A percentile compares a stretch with the other conserved stretches of the same genome.
Evolutionary conservation across 2,797 vertebrate species (phyloP).

Genomic region (Sebastes minor): DNA sequence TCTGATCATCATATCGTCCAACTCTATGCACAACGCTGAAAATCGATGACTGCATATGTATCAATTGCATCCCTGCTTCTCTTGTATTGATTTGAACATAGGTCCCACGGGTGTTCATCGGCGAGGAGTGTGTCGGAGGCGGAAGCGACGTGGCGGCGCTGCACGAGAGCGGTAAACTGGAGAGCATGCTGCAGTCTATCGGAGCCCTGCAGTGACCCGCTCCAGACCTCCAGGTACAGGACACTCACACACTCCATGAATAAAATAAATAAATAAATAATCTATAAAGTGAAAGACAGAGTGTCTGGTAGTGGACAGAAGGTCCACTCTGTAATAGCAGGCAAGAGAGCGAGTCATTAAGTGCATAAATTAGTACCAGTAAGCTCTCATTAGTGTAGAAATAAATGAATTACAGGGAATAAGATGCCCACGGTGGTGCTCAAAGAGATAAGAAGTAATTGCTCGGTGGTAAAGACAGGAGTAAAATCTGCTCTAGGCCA

Average conservation of each 20-base stretch:
- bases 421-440: conserved; percentile 1
- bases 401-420: conserved; percentile 27
- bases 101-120: conserved; percentile 91
- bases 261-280: too few species aligned
- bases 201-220: conserved; percentile 81
- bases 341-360: conserved; percentile 9
- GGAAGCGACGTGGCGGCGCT: conserved; percentile 81
- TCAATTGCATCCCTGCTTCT: not conserved
- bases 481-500: not conserved
- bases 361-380: conserved; percentile 8
- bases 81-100: conserved; percentile 39
- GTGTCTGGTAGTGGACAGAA: not conserved
- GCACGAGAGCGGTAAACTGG: conserved; percentile 80
- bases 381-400: conserved; percentile 21
- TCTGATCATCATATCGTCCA: not conserved
- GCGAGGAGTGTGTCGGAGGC: conserved; percentile 87
- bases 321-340: not conserved
- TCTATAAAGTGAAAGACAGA: not conserved
- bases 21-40: not conserved
- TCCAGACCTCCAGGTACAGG: conserved; percentile 34
- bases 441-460: conserved; percentile 20
- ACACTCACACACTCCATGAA: not conserved
- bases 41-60: not conserved
- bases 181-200: conserved; percentile 77
- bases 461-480: not conserved